These are phyloP conservation scores for Hystrix brachyura DNA, from an alignment of 2,113 vertebrate species.

Conservation along the genomic window DNA sequence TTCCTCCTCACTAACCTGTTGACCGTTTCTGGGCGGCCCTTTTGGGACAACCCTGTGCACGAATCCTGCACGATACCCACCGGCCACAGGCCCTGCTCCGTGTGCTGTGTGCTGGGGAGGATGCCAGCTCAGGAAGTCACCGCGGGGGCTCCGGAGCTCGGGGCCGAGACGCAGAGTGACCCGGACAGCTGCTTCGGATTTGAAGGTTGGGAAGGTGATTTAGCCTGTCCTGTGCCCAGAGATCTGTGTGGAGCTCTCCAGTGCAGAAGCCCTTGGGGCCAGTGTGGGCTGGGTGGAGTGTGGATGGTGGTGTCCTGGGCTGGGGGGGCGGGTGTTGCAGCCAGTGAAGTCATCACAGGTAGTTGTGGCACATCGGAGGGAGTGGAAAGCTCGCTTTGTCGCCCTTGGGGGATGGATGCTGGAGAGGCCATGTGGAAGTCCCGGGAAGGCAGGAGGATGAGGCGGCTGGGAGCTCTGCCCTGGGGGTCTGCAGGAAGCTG, in stretches of 20 bases:
- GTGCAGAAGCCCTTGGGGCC: not conserved
- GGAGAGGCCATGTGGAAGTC: not conserved
- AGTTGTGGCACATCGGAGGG: not conserved
- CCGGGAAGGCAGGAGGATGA: no score
- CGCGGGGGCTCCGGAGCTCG: no score
- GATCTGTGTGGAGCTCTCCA: not conserved
- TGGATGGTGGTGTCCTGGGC: not conserved
- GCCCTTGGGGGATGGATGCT: not conserved
- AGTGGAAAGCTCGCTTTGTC: not conserved
- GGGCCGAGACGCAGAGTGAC: not conserved
- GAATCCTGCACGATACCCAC: fast-evolving
- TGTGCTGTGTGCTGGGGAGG: not conserved
- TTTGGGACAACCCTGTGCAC: not conserved
- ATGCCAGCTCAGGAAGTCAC: not conserved
- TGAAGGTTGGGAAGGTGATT: not conserved
- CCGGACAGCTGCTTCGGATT: not conserved
- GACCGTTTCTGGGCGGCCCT: not conserved
- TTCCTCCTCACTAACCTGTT: not conserved
- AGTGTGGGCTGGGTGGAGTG: not conserved
- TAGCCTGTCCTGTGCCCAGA: not conserved
- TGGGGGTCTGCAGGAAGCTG: not conserved
- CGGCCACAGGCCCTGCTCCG: not conserved
- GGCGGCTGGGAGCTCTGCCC: not conserved
- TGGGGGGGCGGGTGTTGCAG: not conserved
- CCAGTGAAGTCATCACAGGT: not conserved